Evolutionary conservation across 1,140 invertebrate species (phyloP).

Genomic region (Nephotettix cincticeps): DNA sequence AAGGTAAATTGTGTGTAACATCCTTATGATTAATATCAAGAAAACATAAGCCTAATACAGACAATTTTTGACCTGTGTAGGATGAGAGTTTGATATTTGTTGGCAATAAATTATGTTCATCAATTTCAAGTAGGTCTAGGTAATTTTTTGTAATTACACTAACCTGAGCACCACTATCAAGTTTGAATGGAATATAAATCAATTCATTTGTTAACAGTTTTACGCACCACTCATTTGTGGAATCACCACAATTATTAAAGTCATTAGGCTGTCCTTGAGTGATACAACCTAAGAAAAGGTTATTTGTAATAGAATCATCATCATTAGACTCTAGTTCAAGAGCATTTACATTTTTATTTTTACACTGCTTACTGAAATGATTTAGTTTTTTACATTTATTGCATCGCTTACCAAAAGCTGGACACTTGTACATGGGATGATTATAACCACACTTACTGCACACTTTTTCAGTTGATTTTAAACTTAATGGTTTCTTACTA

Average conservation of each 20-base stretch:
- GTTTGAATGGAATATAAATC: no score
- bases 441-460: no score
- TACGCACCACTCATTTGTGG: no score
- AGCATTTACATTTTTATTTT: no score
- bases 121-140: neutral
- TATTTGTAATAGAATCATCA: no score
- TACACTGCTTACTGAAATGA: no score
- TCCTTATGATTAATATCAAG: neutral
- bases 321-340: no score
- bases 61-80: neutral
- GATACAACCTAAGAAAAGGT: no score
- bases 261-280: neutral
- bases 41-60: neutral
- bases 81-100: neutral
- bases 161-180: neutral
- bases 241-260: neutral
- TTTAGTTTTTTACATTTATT: neutral
- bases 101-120: neutral
- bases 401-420: neutral
- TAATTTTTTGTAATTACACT: neutral
- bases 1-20: neutral
- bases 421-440: neutral
- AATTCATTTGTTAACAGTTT: no score
- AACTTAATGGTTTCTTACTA: no score
- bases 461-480: no score